A percentile compares a stretch with the other conserved stretches of the same genome.
These are phyloP conservation scores for Numenius arquata DNA, from an alignment of 2,113 vertebrate species.

Conservation along the genomic window DNA sequence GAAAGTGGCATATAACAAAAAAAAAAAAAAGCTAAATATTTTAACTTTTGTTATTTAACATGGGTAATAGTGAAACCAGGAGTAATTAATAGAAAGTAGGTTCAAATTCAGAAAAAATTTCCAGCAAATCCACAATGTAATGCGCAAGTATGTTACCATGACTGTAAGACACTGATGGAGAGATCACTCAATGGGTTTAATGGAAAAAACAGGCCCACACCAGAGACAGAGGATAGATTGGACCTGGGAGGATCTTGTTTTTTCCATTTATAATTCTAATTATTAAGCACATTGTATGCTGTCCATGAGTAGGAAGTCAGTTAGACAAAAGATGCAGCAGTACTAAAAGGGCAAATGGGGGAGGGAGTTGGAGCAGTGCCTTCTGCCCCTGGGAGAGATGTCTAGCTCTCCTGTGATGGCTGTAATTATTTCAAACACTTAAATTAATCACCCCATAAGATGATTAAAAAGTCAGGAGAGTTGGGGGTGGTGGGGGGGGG, in stretches of 20 bases:
- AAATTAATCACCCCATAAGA: background rate
- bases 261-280: background rate
- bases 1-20: background rate
- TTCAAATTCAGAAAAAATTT: background rate
- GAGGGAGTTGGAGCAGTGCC: background rate
- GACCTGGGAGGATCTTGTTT: background rate
- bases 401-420: background rate
- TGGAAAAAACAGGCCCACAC: background rate
- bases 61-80: background rate
- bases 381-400: background rate
- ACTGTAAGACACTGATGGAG: background rate
- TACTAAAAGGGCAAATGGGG: background rate
- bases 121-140: background rate
- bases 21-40: background rate
- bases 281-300: background rate
- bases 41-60: background rate
- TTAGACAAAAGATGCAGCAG: background rate
- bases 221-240: background rate
- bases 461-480: background rate
- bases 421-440: background rate
- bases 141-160: background rate
- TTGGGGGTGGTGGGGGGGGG: background rate
- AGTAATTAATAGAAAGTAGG: background rate
- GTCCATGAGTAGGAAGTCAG: background rate
- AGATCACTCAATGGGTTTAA: background rate